phyloP scores from a whole-genome alignment of 2,888 invertebrate genomes.

The Eustalomyia histrio region DNA sequence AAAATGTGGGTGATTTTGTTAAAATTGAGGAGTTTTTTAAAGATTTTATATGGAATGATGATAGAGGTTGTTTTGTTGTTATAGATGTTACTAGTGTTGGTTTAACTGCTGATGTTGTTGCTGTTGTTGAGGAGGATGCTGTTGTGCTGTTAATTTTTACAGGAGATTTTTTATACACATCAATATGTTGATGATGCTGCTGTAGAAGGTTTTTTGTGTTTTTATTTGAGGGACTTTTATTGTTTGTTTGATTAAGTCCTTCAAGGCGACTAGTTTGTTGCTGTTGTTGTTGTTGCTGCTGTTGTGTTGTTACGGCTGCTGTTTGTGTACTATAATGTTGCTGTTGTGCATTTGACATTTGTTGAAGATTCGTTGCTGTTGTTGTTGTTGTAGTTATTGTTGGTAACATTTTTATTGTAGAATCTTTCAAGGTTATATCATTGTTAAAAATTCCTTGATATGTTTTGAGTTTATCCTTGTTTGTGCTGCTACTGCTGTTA shows the following conservation, averaged over 20 bases:
- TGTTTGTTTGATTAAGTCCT: slow-evolving; percentile 61
- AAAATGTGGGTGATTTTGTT: slow-evolving; percentile 29
- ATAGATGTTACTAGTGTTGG: neutral
- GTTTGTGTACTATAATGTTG: slow-evolving; percentile 50
- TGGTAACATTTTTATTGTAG: slow-evolving; percentile 35
- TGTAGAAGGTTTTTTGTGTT: slow-evolving; percentile 45
- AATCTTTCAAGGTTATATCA: slow-evolving; percentile 59
- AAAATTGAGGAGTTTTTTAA: slow-evolving; percentile 48
- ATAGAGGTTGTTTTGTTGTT: slow-evolving; percentile 51
- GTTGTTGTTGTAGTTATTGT: slow-evolving; percentile 35
- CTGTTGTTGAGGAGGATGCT: slow-evolving; percentile 47
- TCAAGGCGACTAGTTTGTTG: slow-evolving; percentile 68
- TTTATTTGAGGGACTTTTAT: slow-evolving; percentile 63
- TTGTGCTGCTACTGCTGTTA: slow-evolving; percentile 50
- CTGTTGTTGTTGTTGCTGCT: slow-evolving; percentile 18
- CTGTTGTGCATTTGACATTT: slow-evolving; percentile 63
- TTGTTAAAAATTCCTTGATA: slow-evolving; percentile 58
- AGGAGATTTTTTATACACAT: slow-evolving; percentile 49
- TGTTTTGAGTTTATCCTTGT: slow-evolving; percentile 58
- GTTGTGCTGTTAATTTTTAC: slow-evolving; percentile 36
- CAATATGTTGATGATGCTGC: slow-evolving; percentile 34
- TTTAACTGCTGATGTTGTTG: slow-evolving; percentile 36
- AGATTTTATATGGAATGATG: slow-evolving; percentile 58
- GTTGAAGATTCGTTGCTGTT: slow-evolving; percentile 40
- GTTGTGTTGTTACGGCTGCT: slow-evolving; percentile 45